These are phyloP conservation scores for Diorhabda elongata DNA, from an alignment of 1,140 invertebrate genomes.

Conservation along the genomic window DNA sequence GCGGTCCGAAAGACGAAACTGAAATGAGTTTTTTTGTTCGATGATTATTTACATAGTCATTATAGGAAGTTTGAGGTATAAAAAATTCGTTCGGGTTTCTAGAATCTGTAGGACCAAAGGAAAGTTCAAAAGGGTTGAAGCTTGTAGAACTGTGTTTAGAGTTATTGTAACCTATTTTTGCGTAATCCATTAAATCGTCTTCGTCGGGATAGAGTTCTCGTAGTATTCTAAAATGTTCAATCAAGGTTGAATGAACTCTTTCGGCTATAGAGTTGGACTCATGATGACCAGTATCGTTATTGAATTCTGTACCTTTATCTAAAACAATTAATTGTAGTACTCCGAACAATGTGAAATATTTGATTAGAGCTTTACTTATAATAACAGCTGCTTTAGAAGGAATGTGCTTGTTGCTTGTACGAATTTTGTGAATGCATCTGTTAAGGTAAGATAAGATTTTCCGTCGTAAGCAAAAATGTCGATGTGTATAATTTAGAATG, in stretches of 20 bases:
- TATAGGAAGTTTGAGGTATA: no score
- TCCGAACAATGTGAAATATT: slow-evolving; percentile 6
- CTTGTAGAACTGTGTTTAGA: slow-evolving; percentile 23
- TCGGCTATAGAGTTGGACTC: slow-evolving; percentile 22
- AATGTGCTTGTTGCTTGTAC: neutral
- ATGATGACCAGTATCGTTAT: slow-evolving; percentile 14
- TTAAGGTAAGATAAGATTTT: neutral
- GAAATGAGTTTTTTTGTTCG: no score
- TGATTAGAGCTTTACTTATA: neutral
- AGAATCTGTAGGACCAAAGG: slow-evolving; percentile 24
- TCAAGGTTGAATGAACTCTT: slow-evolving; percentile 20
- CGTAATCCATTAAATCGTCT: slow-evolving; percentile 21
- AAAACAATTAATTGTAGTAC: slow-evolving; percentile 15
- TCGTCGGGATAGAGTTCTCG: slow-evolving; percentile 4
- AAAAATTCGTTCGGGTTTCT: slow-evolving; percentile 5
- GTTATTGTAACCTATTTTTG: slow-evolving; percentile 28
- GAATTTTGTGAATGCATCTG: neutral
- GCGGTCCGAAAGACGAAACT: no score
- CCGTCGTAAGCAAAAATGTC: no score
- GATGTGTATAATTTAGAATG: no score
- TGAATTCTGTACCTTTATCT: neutral
- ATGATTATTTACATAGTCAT: no score
- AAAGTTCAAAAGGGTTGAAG: slow-evolving; percentile 25
- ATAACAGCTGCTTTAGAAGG: neutral
- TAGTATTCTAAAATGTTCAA: slow-evolving; percentile 20